phyloP scores from a whole-genome alignment of 2,113 vertebrate genomes.

The Thamnaconus septentrionalis region DNA sequence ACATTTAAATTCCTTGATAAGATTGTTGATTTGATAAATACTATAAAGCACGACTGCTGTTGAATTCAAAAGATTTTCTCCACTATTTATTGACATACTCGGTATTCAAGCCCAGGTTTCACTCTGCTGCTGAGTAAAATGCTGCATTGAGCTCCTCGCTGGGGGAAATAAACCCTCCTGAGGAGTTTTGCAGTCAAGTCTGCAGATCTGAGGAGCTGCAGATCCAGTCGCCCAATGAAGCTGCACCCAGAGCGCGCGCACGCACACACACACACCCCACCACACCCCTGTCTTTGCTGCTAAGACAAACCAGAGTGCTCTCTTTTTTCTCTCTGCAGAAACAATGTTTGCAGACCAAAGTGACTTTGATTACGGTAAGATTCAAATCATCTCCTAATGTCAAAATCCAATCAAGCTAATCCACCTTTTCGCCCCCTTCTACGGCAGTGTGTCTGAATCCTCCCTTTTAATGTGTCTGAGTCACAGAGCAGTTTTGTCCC shows the following conservation, averaged over 20 bases:
- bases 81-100: no score
- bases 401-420: no score
- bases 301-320: not conserved
- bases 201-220: slow-evolving; percentile 39
- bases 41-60: no score
- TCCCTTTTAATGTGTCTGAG: not conserved
- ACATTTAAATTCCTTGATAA: no score
- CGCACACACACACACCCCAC: no score
- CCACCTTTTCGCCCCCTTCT: no score
- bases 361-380: slow-evolving; percentile 78
- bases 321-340: slow-evolving; percentile 52
- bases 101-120: not conserved
- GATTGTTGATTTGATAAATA: no score
- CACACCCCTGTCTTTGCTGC: not conserved
- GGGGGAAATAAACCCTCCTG: slow-evolving; percentile 7
- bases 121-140: slow-evolving; percentile 59
- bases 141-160: slow-evolving; percentile 55
- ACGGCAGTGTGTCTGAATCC: no score
- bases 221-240: not conserved
- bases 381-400: not conserved
- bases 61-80: not conserved
- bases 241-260: not conserved
- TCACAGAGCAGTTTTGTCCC: slow-evolving; percentile 11
- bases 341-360: slow-evolving; percentile 64
- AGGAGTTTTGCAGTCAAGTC: slow-evolving; percentile 40